Percentiles rank a stretch among this genome's conserved stretches.
Evolutionary conservation across 2,888 invertebrate genomes (phyloP).

Genomic region (Lacanobia wlatinum): DNA sequence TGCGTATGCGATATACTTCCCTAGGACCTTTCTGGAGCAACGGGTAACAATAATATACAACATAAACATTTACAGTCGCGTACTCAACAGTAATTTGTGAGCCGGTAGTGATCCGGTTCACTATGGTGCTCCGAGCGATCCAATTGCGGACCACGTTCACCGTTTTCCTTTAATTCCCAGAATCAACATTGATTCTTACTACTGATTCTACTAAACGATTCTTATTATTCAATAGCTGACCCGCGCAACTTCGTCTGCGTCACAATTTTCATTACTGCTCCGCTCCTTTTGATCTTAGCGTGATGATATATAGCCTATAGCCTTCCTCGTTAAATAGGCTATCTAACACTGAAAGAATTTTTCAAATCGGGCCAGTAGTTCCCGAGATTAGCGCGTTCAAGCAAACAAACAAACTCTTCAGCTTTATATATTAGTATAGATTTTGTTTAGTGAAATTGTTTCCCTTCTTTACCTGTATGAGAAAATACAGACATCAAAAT

Average conservation of each 20-base stretch:
- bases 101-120: slow-evolving; percentile 27
- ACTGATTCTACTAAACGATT: slow-evolving; percentile 29
- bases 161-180: slow-evolving; percentile 49
- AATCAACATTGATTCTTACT: slow-evolving; percentile 16
- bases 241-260: too few species aligned
- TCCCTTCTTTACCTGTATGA: not conserved
- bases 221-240: slow-evolving; percentile 28
- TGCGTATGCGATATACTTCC: slow-evolving; percentile 19
- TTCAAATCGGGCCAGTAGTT: too few species aligned
- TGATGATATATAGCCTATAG: too few species aligned
- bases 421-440: too few species aligned
- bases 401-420: too few species aligned
- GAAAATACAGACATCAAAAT: not conserved
- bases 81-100: slow-evolving; percentile 53
- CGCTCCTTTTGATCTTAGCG: too few species aligned
- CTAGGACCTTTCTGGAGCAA: slow-evolving; percentile 13
- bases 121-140: slow-evolving; percentile 22
- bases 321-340: too few species aligned
- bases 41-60: slow-evolving; percentile 26
- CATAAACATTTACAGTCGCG: slow-evolving; percentile 50
- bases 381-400: too few species aligned
- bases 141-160: slow-evolving; percentile 18
- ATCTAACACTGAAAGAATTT: too few species aligned
- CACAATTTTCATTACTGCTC: too few species aligned
- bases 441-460: not conserved